These are phyloP conservation scores for Phylloscopus collybita DNA, from an alignment of 2,797 vertebrate species.

Conservation along the genomic window DNA sequence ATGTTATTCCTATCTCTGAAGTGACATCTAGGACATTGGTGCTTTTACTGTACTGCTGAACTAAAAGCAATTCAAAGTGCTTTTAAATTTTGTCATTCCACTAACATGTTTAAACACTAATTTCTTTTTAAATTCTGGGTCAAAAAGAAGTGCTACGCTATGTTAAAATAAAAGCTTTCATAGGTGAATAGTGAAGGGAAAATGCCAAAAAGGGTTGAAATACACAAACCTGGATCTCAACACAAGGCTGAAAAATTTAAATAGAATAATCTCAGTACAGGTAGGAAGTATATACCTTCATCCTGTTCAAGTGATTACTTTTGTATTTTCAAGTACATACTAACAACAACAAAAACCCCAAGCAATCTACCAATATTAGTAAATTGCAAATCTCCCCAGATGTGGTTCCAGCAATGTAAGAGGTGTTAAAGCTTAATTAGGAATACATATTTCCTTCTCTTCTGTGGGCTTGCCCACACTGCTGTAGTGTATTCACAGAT, in stretches of 20 bases:
- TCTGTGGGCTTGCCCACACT: neutral
- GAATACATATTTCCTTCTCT: neutral
- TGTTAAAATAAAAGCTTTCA: neutral
- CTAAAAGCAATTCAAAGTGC: neutral
- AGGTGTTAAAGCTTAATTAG: neutral
- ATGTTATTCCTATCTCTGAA: neutral
- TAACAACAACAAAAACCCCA: neutral
- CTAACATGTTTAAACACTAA: neutral
- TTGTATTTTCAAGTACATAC: neutral
- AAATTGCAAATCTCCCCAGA: neutral
- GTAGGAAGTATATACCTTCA: accelerated
- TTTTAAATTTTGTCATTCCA: neutral
- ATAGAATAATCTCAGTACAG: neutral
- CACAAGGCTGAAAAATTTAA: neutral
- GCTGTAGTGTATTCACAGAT: neutral
- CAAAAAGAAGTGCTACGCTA: neutral
- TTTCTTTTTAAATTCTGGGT: neutral
- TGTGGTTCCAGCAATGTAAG: neutral
- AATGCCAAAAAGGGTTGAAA: neutral
- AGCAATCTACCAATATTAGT: neutral
- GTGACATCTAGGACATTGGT: accelerated
- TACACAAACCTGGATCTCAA: neutral
- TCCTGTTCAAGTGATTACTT: neutral
- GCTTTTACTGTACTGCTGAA: neutral
- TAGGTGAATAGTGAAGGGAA: neutral